These are phyloP conservation scores for Apis dorsata DNA, from an alignment of 1,140 invertebrate genomes.

Conservation along the genomic window DNA sequence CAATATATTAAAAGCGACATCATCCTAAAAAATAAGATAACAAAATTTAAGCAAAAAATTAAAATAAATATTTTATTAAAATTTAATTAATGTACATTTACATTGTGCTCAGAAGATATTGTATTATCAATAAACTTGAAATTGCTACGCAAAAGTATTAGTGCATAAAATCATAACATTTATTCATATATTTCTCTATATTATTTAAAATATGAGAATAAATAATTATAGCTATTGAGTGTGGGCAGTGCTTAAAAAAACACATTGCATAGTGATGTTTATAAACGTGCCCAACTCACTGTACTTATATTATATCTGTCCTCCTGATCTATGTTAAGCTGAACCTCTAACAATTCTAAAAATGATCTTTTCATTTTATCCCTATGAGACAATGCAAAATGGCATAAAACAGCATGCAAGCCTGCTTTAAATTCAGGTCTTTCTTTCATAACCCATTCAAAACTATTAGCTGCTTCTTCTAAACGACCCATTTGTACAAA, in stretches of 20 bases:
- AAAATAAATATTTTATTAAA: not conserved
- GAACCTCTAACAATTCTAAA: constrained; percentile 93
- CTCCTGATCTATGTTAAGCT: constrained; percentile 90
- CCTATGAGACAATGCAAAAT: constrained; percentile 94
- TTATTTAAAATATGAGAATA: constrained; percentile 1
- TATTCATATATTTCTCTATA: not conserved
- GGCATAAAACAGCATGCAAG: constrained; percentile 95
- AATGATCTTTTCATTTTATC: constrained; percentile 97
- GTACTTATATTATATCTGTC: constrained; percentile 85
- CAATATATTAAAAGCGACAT: constrained; percentile 86
- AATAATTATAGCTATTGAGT: constrained; percentile 2
- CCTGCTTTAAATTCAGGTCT: constrained; percentile 93
- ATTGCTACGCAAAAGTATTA: not conserved
- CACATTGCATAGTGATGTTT: constrained; percentile 7
- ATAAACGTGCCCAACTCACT: constrained; percentile 67
- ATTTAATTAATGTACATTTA: not conserved
- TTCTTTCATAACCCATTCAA: constrained; percentile 99
- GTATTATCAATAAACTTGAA: not conserved
- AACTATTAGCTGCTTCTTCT: constrained; percentile 96
- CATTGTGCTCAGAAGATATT: constrained; percentile 14
- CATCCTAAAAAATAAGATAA: constrained; percentile 81
- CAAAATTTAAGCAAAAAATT: not conserved
- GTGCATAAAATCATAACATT: constrained; percentile 1
- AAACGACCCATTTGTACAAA: constrained; percentile 98
- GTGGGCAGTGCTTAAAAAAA: constrained; percentile 14